phyloP scores from a whole-genome alignment of 64 coral and sea anemone species.

The Pachyseris speciosa region DNA sequence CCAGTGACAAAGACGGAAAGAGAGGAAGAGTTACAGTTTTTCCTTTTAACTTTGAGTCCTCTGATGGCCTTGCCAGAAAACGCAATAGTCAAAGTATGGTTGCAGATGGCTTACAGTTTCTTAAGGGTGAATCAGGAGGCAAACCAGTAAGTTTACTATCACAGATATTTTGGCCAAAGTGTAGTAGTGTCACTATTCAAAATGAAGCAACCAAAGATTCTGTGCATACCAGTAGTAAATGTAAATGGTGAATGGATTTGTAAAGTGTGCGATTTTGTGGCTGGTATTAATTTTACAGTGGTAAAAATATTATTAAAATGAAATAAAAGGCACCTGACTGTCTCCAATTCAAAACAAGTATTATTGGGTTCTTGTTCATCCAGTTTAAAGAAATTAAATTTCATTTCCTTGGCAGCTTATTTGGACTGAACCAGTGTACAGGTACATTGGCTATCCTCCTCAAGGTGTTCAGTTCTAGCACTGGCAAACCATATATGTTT shows the following conservation, averaged over 20 bases:
- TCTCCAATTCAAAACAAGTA: neutral
- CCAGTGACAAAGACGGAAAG: neutral
- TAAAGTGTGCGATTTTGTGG: neutral
- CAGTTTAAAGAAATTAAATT: neutral
- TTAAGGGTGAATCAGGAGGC: neutral
- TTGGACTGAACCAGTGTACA: neutral
- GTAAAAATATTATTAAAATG: neutral
- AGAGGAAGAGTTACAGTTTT: constrained; percentile 11
- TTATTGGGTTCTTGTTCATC: neutral
- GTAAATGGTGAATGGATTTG: neutral
- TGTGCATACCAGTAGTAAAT: neutral
- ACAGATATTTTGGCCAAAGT: neutral
- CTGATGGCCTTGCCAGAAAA: neutral
- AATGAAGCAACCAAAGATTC: neutral
- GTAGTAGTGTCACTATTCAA: neutral
- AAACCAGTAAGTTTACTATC: constrained; percentile 19
- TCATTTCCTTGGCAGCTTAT: neutral
- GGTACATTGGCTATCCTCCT: neutral
- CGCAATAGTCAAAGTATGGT: neutral
- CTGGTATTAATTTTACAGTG: neutral
- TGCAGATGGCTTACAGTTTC: constrained; percentile 13
- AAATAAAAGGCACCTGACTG: neutral
- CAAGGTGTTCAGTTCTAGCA: no score
- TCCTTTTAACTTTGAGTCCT: constrained; percentile 18
- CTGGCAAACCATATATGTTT: no score